Base-by-base conservation (phyloP, 2,113 vertebrate species). In the Peromyscus polionotus region DNA sequence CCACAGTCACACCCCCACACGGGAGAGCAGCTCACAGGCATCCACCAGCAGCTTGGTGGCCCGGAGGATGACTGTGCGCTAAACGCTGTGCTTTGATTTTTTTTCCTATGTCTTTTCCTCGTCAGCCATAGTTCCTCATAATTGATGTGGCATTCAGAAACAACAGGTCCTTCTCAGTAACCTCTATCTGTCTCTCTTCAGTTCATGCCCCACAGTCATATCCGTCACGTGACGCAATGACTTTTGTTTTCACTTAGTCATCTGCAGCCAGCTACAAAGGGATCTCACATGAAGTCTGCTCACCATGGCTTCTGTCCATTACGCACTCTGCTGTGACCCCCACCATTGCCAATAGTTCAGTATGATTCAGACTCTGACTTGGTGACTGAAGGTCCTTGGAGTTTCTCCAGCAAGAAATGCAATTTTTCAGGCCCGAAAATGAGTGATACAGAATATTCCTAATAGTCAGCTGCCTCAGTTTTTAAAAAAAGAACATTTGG, bases 161-260 rank as follows among this genome's bases (percentile, higher is more conserved):
- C 57, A 96, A 91, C 1, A 65, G 57, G 17, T 45, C 75, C 73
- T 96, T 95, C 73, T 96, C 72, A 90, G 61, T 7, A 91, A 76
- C 45, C 59, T 94, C 67, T 90, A 75, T n/a, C 76, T 95, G 97
- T 88, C 88, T 68, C 88, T 94, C 94, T 96, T 88, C 54, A 93
- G 57, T 67, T 94, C 95, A 88, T 59, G 39, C 3, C 36, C 91
- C 85, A 96, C 54, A 94, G 67, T 92, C 91, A 84, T 48, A 77
- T 70, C 57, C 17, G 72, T 80, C 95, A 95, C 42, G 89, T 90
- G 95, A 90, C 93, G 72, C 12, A 91, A 54, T 67, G 77, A 91
- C 90, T 95, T 92, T 51, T 85, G 72, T 70, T 87, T 68, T 85
- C 22, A 9, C 72, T 97, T 92, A 95, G 94, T 97, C 97, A 97